Base-by-base conservation (phyloP, 2,797 vertebrate species). In the Trachurus trachurus region DNA sequence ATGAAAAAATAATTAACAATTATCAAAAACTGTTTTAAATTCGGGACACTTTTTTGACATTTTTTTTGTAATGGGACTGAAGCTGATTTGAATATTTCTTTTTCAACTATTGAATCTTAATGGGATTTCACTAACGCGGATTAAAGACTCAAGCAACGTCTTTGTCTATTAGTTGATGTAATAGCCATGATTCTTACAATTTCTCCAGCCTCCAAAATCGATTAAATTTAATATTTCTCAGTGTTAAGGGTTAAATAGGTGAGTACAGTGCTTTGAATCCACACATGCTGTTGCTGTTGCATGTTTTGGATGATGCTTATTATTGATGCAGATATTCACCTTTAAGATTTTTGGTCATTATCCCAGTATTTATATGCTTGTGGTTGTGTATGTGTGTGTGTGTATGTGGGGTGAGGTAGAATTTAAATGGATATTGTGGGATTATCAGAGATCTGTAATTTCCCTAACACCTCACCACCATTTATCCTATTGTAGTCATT, bases 101-200 rank as follows among this genome's bases (percentile, higher is more conserved):
- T 92, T 92, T 83, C 87, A 66, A 81, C 89, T 87, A 84, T 87
- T 92, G 80, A 94, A 88, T 91, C 91, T 86, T 90, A 93, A 92
- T 88, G 91, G 93, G 92, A 94, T 95, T 94, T 93, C 72, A 88
- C 91, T 88, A 78, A 88, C 82, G 66, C 78, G 93, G 93, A 95
- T 93, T 90, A 89, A 91, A 88, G 92, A 93, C 92, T 90, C 86
- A 71, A 92, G 81, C 87, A 42, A 70, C 91, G 72, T 92, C 83
- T 89, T 83, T 92, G 83, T 89, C 87, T 81, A 66, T 84, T 88
- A 91, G 85, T 81, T 66, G 83, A 80, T 82, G 80, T 87, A 72
- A 82, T 92, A 86, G 73, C 74, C 65, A 53, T 56, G 66, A 84
- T 90, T 88, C 73, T 81, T 79, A 81, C 82, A 73, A 84, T 92